Base-by-base conservation (phyloP, 2,113 vertebrate species). In the Amphilophus citrinellus region DNA sequence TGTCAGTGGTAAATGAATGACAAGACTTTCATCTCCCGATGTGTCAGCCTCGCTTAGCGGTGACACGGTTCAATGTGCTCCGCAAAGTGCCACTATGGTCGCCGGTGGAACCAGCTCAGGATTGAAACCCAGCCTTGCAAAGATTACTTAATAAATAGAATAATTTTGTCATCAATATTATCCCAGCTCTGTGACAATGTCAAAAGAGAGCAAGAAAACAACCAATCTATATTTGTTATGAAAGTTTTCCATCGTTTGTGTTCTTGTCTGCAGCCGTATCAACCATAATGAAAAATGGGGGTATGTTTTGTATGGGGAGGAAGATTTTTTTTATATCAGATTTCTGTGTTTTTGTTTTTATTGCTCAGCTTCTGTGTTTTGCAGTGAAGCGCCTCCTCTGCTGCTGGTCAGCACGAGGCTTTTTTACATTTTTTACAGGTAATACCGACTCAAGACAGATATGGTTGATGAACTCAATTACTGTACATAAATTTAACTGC, bases 1-100 rank as follows among this genome's bases (percentile, higher is more conserved):
- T 93, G 94, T 95, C 93, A 89, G 87, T 61, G 85, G 88, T 59
- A 96, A 96, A 95, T 95, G 93, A 95, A 95, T 95, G 95, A 95
- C 95, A 96, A 92, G 94, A 92, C 91, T 96, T 95, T 94, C 95
- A 95, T 96, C 95, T 95, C 91, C 87, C 85, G 4, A 79, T 32
- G 83, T 92, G 95, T 96, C 95, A 93, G 73, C 91, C 93, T 94
- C 83, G 91, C 93, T 95, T 96, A 95, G 92, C 66, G 47, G 73
- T 85, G 93, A 94, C 93, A 92, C 87, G 89, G 87, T 89, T 93
- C 94, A 93, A 87, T 50, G 89, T 92, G 90, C 86, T 92, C 68
- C 86, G 86, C 87, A 82, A 85, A 90, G 90, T 87, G 89, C 90
- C 92, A 83, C 90, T 80, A 61, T 68, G 88, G 89, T 84, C 4